Conservation (phyloP, 2,888 invertebrate species). For the Thecocarcelia acutangulata region DNA sequence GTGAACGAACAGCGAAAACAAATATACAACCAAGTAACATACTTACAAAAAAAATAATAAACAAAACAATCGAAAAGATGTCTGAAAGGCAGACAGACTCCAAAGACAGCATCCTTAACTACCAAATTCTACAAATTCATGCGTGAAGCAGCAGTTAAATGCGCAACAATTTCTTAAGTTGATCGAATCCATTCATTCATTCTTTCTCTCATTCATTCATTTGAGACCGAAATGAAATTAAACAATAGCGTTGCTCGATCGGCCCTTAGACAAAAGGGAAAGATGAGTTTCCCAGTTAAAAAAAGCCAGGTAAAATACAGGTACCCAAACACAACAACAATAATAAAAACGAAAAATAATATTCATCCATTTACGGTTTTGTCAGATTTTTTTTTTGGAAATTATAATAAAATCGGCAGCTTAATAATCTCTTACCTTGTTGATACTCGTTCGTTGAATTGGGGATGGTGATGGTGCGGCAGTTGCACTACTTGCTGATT, state of each 20-base stretch:
- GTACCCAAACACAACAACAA: conserved; percentile 40
- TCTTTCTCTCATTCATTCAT: conserved; percentile 28
- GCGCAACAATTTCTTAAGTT: conserved; percentile 51
- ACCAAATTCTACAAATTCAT: conserved; percentile 19
- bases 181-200: conserved; percentile 36
- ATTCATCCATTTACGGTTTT: conserved; percentile 14
- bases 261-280: conserved; percentile 31
- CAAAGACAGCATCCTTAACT: conserved; percentile 33
- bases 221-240: conserved; percentile 11
- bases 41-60: conserved; percentile 3
- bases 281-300: conserved; percentile 44
- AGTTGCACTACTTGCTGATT: conserved; percentile 43
- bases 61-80: conserved; percentile 38
- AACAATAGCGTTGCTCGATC: conserved; percentile 45
- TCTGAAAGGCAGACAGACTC: conserved; percentile 10
- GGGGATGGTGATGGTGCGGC: conserved; percentile 31
- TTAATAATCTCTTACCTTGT: conserved; percentile 21
- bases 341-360: conserved; percentile 12
- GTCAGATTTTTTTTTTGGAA: conserved; percentile 47
- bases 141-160: conserved; percentile 58
- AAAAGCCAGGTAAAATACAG: conserved; percentile 56
- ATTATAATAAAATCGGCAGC: conserved; percentile 23
- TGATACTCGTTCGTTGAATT: conserved; percentile 16
- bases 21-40: conserved; percentile 20
- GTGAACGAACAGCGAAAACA: conserved; percentile 4